Evolutionary conservation across 1,140 invertebrate genomes (phyloP).

Genomic region (Drosophila sulfurigaster): DNA sequence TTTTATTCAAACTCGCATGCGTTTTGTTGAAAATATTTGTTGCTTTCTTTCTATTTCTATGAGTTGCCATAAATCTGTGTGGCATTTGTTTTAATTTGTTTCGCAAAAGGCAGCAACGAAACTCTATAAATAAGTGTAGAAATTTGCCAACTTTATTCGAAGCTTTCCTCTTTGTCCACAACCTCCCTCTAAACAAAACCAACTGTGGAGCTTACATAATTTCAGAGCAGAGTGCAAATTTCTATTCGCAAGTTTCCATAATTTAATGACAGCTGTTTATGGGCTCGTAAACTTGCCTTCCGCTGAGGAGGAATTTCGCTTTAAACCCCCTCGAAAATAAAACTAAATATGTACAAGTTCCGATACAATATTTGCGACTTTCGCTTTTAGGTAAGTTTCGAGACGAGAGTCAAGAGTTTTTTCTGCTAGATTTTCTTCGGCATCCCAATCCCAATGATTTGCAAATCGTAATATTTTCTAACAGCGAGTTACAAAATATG

Average conservation of each 20-base stretch:
- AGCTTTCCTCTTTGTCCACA: slow-evolving; percentile 18
- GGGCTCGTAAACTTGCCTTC: slow-evolving; percentile 50
- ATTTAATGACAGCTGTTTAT: slow-evolving; percentile 63
- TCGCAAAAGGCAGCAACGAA: slow-evolving; percentile 15
- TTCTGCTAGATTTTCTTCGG: slow-evolving; percentile 21
- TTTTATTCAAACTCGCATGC: neutral
- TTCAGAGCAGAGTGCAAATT: slow-evolving; percentile 51
- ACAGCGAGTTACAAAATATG: slow-evolving; percentile 47
- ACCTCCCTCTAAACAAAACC: slow-evolving; percentile 18
- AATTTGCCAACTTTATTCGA: slow-evolving; percentile 62
- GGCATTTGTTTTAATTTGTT: slow-evolving; percentile 31
- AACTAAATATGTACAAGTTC: slow-evolving; percentile 44
- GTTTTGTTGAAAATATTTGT: too few relatives aligned
- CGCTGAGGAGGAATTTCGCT: neutral
- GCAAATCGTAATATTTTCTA: slow-evolving; percentile 53
- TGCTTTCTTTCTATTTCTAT: neutral
- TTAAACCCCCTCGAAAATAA: neutral
- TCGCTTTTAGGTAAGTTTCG: slow-evolving; percentile 56
- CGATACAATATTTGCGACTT: slow-evolving; percentile 63
- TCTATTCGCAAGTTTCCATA: slow-evolving; percentile 41
- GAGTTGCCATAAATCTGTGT: slow-evolving; percentile 16
- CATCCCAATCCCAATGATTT: slow-evolving; percentile 44
- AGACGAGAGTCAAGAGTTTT: neutral
- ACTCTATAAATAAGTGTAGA: slow-evolving; percentile 22
- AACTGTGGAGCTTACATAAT: slow-evolving; percentile 61